A percentile compares a stretch with the other conserved stretches of the same genome.
Conservation (phyloP, 2,113 vertebrate genomes). For the Thamnaconus septentrionalis region DNA sequence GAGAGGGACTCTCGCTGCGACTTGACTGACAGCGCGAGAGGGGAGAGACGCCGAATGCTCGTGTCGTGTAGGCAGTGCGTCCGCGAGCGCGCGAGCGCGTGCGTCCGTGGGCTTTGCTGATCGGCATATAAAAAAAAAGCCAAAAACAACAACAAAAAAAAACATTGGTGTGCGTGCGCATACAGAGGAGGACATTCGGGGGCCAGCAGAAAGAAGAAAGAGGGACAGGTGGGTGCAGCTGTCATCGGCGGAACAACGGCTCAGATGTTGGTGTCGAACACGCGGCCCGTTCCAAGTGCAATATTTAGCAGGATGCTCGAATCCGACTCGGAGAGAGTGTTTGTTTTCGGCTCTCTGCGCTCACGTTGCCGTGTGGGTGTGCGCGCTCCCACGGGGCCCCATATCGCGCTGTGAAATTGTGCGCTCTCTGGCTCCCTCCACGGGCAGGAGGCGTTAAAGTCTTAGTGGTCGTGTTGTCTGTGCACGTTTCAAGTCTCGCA, state of each 20-base stretch:
- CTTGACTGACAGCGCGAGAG: conserved; percentile 55
- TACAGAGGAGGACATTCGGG: too few relatives aligned
- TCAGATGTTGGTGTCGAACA: conserved; percentile 34
- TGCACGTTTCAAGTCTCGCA: background rate
- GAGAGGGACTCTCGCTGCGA: conserved; percentile 58
- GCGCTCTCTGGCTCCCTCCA: conserved; percentile 70
- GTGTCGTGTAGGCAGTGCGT: conserved; percentile 16
- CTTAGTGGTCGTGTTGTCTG: background rate
- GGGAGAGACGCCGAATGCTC: conserved; percentile 1
- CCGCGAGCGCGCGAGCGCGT: conserved; percentile 29
- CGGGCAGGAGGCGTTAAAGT: conserved; percentile 42
- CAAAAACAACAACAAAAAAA: background rate
- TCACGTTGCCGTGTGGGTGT: conserved; percentile 55
- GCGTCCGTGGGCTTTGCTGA: background rate
- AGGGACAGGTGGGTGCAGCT: background rate
- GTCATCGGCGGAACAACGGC: conserved; percentile 11
- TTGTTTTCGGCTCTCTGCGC: conserved; percentile 19
- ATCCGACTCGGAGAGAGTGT: conserved; percentile 7
- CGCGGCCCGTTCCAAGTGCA: conserved; percentile 28
- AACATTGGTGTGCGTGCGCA: background rate
- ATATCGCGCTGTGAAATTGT: conserved; percentile 36
- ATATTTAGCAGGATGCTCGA: conserved; percentile 40
- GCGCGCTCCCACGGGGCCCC: conserved; percentile 41
- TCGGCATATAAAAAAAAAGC: conserved; percentile 9
- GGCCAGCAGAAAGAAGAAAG: too few relatives aligned